phyloP scores from a whole-genome alignment of 2,113 vertebrate genomes.

The Ondatra zibethicus region DNA sequence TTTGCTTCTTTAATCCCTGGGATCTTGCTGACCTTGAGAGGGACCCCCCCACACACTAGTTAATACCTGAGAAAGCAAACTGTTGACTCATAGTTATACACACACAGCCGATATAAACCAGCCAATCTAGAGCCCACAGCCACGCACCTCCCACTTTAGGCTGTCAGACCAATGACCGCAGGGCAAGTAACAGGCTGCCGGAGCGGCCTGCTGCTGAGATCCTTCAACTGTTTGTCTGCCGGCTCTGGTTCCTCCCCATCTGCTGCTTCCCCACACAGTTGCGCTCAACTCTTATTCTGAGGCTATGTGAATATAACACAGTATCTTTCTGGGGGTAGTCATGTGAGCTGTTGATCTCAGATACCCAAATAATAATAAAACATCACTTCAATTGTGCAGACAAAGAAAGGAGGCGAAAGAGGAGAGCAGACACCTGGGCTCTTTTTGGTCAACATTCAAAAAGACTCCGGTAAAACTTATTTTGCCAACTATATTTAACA shows the following conservation, averaged over 20 bases:
- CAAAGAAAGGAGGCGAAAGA: neutral
- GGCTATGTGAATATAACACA: neutral
- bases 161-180: neutral
- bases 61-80: neutral
- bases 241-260: neutral
- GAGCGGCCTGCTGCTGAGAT: neutral
- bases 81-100: neutral
- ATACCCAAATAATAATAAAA: constrained; percentile 2
- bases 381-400: neutral
- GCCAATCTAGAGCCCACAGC: neutral
- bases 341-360: neutral
- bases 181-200: neutral
- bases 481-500: neutral
- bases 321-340: neutral
- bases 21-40: neutral
- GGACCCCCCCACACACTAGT: neutral
- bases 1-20: neutral
- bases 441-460: neutral
- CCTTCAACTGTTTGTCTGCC: neutral
- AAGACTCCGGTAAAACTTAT: neutral
- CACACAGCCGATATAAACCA: neutral
- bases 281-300: neutral
- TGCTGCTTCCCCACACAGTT: neutral
- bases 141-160: neutral
- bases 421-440: neutral